Percentiles rank a stretch among this genome's conserved stretches.
These are phyloP conservation scores for Glareola pratincola DNA, from an alignment of 2,113 vertebrate genomes.

Conservation along the genomic window DNA sequence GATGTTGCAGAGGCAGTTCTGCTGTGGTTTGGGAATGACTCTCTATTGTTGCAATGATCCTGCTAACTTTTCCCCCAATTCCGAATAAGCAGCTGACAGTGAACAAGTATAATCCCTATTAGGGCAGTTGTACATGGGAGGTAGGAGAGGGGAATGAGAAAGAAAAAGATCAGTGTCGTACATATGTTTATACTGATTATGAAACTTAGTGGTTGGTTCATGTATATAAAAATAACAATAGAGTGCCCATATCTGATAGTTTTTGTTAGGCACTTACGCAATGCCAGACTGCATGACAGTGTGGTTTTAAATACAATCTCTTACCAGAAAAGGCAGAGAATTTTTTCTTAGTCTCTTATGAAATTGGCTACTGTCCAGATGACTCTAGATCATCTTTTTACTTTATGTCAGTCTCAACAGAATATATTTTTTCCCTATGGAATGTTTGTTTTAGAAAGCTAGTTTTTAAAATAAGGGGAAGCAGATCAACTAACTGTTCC, in stretches of 20 bases:
- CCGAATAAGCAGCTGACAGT: not conserved
- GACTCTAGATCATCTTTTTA: not conserved
- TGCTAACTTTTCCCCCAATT: not conserved
- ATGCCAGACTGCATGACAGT: not conserved
- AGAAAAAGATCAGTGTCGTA: not conserved
- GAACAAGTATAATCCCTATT: not conserved
- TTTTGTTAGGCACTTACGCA: not conserved
- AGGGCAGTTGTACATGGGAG: not conserved
- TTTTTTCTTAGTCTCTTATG: not conserved
- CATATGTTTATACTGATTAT: not conserved
- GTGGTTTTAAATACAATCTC: not conserved
- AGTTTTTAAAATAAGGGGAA: not conserved
- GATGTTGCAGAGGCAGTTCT: not conserved
- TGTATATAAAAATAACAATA: not conserved
- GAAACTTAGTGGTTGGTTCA: not conserved
- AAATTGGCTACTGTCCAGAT: not conserved
- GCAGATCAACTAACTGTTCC: not conserved
- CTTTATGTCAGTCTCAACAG: not conserved
- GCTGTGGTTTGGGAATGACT: not conserved
- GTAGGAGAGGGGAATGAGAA: no score
- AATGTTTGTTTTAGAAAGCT: not conserved
- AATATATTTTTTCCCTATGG: not conserved
- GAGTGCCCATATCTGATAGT: not conserved
- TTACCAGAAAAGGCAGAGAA: not conserved
- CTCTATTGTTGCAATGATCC: not conserved